These are phyloP conservation scores for Ophiodon elongatus DNA, from an alignment of 2,113 vertebrate genomes.

Conservation along the genomic window DNA sequence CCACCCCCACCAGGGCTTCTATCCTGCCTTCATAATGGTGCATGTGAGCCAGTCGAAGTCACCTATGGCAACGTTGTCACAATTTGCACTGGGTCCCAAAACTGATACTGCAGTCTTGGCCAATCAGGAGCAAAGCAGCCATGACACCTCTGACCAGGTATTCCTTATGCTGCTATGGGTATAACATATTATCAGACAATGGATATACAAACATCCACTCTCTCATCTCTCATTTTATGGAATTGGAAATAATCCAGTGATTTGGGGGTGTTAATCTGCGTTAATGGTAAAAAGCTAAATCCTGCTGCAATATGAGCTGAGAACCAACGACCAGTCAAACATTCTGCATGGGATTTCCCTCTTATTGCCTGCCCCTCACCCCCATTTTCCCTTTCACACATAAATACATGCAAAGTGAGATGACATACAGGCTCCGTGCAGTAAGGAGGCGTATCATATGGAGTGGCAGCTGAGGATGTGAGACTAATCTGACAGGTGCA, in stretches of 20 bases:
- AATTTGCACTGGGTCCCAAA: neutral
- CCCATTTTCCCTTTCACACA: slow-evolving; percentile 31
- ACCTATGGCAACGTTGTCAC: slow-evolving; percentile 19
- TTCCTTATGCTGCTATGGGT: neutral
- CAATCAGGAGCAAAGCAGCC: slow-evolving; percentile 19
- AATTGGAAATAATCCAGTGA: slow-evolving; percentile 18
- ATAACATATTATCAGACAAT: slow-evolving; percentile 9
- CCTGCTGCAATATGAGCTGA: neutral
- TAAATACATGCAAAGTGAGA: slow-evolving; percentile 67
- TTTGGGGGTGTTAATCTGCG: slow-evolving; percentile 20
- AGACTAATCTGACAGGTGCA: slow-evolving; percentile 83
- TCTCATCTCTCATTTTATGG: slow-evolving; percentile 2
- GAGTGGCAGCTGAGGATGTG: slow-evolving; percentile 77
- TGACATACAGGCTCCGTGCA: slow-evolving; percentile 47
- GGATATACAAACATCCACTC: neutral
- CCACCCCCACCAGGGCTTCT: neutral
- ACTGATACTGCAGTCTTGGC: neutral
- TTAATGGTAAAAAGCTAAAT: slow-evolving; percentile 19
- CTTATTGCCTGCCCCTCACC: neutral
- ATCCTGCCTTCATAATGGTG: slow-evolving; percentile 24
- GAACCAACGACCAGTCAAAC: slow-evolving; percentile 4
- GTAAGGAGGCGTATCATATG: slow-evolving; percentile 71
- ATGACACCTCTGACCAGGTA: slow-evolving; percentile 43
- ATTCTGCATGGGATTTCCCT: slow-evolving; percentile 11
- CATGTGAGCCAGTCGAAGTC: slow-evolving; percentile 12